Evolutionary conservation across 2,113 vertebrate species (phyloP), one percentile per base, ranked within the genome.

Genomic region (Abramis brama): DNA sequence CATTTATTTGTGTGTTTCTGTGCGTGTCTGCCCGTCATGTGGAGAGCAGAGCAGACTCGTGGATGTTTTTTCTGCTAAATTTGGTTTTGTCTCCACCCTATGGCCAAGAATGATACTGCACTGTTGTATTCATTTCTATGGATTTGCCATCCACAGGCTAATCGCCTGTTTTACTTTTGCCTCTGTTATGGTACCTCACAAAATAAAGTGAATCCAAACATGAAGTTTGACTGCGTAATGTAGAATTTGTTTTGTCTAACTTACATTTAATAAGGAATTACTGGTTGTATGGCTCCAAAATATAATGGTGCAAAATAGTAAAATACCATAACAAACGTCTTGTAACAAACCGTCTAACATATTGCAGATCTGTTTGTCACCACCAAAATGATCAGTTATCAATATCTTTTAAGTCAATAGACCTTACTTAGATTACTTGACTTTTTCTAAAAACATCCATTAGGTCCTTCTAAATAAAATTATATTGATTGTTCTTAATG

Each of bases 41-140:
- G 36, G 2, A 73, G 36, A 74, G 39, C 23, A 25, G 71, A 45
- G 6, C 55, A 21, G 55, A 23, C 55, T 21, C 6, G 19, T 47
- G 25, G 7, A 52, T 19, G 30, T 11, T 25, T 50, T 33, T 71
- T 71, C 30, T 57, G 82, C 33, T 83, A 6, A 25, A 74, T 52
- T 43, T 83, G 82, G 50, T 25, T 43, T 59, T 74, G 82, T 39
- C 82, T 43, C 52, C 68, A 83, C 15, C 13, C 33, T 59, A 30
- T 73, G 82, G 17, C 25, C 9, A 66, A 3, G 13, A 30, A 52
- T 47, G 8, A 47, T 23, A 33, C 9, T 82, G 36, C 23, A 25
- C 8, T 52, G 6, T 8, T 6, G 11, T 2, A 19, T 27, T 17
- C 0, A 21, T 77, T 30, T 76, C 15, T 27, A 50, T 76, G 3